Conservation (phyloP, 2,888 invertebrate genomes). For the Drepana falcataria region DNA sequence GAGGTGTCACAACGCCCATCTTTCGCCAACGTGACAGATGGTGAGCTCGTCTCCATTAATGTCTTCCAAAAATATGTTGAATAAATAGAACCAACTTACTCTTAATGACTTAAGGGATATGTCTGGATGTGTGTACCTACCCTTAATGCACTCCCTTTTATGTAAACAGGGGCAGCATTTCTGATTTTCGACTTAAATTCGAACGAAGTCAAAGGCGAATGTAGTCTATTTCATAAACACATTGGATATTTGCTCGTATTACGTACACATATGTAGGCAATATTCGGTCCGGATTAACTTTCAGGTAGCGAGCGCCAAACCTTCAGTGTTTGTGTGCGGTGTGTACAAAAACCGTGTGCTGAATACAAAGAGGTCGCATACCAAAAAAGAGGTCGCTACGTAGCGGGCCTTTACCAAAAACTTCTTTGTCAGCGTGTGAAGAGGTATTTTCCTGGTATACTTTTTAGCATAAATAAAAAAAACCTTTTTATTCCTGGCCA, state of each 20-base stretch:
- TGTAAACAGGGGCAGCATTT: too few species aligned
- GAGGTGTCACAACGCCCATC: too few species aligned
- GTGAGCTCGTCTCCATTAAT: too few species aligned
- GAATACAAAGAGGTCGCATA: slow-evolving; percentile 40
- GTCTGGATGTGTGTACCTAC: too few species aligned
- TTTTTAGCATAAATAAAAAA: slow-evolving; percentile 7
- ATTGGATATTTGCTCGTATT: background rate
- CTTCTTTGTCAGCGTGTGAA: slow-evolving; percentile 44
- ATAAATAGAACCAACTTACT: too few species aligned
- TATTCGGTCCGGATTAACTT: slow-evolving; percentile 22
- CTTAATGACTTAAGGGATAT: too few species aligned
- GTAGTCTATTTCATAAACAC: too few species aligned
- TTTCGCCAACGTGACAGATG: too few species aligned
- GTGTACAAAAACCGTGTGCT: slow-evolving; percentile 32
- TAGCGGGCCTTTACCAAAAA: slow-evolving; percentile 33
- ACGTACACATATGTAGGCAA: slow-evolving; percentile 9
- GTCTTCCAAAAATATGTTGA: too few species aligned
- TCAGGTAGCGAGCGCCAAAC: slow-evolving; percentile 29
- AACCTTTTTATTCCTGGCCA: slow-evolving; percentile 5
- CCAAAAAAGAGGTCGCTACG: slow-evolving; percentile 28
- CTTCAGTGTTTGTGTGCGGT: slow-evolving; percentile 29
- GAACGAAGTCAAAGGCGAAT: too few species aligned
- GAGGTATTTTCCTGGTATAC: slow-evolving; percentile 28
- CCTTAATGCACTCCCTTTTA: too few species aligned
- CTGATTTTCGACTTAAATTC: too few species aligned